Evolutionary conservation across 1,140 invertebrate species (phyloP), one percentile per base, ranked within the genome.

Genomic region (Alviniconcha marisindica): DNA sequence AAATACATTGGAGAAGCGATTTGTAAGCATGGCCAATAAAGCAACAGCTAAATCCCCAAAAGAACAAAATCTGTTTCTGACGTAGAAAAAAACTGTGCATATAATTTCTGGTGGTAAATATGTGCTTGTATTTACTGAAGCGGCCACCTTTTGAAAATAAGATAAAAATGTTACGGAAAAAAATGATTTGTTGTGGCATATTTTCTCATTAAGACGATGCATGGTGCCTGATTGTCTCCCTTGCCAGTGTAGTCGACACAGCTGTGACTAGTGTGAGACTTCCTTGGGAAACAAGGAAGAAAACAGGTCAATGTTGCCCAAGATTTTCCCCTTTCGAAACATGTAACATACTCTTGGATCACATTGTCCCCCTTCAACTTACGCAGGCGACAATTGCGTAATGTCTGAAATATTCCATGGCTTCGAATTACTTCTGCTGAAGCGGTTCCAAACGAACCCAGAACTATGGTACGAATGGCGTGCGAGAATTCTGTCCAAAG

Each of bases 401-500:
- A 88, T 89, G 87, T 73, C 84, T 21, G 87, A 90, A 66, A 83
- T 87, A 71, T 91, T 91, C 83, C 87, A 90, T 83, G 91, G 91
- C n/a, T 91, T 90, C 86, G 91, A 92, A 85, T 85, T 92, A 2
- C 86, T 92, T 24, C 79, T 92, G 31, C 88, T 92, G 54, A 88
- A 89, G 80, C 86, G 88, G 71, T 91, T 92, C 77, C 88, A 89
- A 36, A 83, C 81, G 7, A 80, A 90, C 54, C 89, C 89, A 44
- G 85, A 84, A 33, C 84, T 90, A 51, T 91, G 91, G 89, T 73
- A 84, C 63, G 89, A 91, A 76, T 89, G 91, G 88, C 88, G 87
- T 77, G 85, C 87, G 33, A 89, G 86, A 42, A 81, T 90, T 33
- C 60, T 87, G 77, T 77, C 84, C 77, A 85, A 87, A 83, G 78